Percentiles rank a stretch among this genome's conserved stretches.
Conservation (phyloP, 2,797 vertebrate species). For the Vespertilio murinus region DNA sequence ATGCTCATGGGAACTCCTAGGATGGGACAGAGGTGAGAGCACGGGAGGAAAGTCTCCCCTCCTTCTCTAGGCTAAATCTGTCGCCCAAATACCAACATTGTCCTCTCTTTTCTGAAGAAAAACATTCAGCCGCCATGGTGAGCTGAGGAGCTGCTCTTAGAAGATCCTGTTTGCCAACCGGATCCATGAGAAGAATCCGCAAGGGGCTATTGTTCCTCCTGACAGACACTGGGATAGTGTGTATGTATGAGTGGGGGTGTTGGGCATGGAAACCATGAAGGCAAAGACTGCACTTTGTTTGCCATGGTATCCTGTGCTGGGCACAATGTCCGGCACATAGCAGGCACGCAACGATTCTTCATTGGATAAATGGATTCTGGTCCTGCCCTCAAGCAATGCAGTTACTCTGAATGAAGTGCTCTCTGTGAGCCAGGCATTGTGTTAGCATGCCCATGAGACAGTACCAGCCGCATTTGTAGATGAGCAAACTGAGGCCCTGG, state of each 20-base stretch:
- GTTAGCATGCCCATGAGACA: no score
- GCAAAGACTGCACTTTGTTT: neutral
- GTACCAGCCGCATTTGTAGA: neutral
- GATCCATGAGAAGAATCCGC: neutral
- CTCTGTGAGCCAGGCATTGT: neutral
- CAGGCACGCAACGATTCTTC: neutral
- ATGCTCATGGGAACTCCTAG: neutral
- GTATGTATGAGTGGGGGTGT: neutral
- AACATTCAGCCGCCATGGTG: neutral
- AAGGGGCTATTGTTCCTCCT: neutral
- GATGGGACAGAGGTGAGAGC: neutral
- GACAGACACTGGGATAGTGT: neutral
- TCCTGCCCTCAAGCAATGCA: neutral
- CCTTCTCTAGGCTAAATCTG: neutral
- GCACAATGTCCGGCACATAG: neutral
- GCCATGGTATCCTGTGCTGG: neutral
- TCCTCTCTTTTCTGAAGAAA: neutral
- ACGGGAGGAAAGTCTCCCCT: neutral
- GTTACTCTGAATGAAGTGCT: neutral
- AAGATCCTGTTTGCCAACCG: neutral
- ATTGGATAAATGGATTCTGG: neutral
- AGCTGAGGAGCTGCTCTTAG: neutral
- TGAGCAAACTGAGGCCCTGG: neutral
- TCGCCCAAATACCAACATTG: neutral
- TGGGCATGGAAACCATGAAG: neutral